Evolutionary conservation across 1,140 invertebrate genomes (phyloP), one percentile per base, ranked within the genome.

Genomic region (Dreissena rostriformis): DNA sequence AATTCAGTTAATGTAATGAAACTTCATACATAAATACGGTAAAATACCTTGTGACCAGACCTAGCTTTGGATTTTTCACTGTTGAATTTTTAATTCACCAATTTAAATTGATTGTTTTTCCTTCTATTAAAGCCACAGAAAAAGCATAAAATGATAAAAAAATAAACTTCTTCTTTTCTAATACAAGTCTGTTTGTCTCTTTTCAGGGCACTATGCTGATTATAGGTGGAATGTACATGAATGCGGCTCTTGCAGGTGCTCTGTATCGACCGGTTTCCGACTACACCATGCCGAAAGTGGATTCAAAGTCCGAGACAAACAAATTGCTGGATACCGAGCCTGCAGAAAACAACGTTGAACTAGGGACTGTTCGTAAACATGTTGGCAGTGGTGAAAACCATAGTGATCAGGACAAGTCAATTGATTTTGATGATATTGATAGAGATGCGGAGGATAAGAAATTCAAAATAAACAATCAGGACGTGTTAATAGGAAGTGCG

Each of bases 121-220:
- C 2, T 39, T 39, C 8, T 39, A 39, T 39, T 2, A 39, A 39
- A 39, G 8, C 39, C 2, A 39, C 39, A 39, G 39, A 39, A 39
- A 39, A 39, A 39, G 39, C 39, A 39, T 39, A 39, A n/a, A n/a
- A n/a, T 39, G 2, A 5, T 39, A 39, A 39, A 39, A 8, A 5
- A 39, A 5, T 39, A 39, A 39, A 39, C 39, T 39, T 39, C 39
- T 39, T 39, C 39, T 39, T 5, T 8, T 39, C 8, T 39, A 39
- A 39, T 39, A 39, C 39, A 39, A 39, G 39, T 39, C 39, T 8
- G 39, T 22, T n/a, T 67, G 66, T 65, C 0, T 51, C 39, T n/a
- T 82, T 75, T 53, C 53, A 76, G 65, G 88, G 88, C n/a, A 81
- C 88, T 19, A 70, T 87, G 11, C 67, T 89, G 15, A 74, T 89